Base-by-base conservation (phyloP, 2,113 vertebrate species). In the Clarias batrachus region DNA sequence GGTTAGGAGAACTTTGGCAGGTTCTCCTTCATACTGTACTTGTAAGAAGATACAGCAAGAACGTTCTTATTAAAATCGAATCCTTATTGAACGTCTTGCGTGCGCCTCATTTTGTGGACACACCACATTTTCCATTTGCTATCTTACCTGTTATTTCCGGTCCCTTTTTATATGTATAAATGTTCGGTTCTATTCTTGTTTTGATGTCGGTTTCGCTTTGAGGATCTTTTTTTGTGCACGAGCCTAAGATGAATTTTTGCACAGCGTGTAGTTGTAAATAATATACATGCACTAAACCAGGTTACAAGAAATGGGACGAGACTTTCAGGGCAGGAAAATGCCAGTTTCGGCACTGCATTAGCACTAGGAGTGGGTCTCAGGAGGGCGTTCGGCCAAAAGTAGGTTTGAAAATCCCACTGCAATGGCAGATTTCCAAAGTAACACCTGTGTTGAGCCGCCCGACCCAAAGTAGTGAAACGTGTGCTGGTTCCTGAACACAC, bases 271-370 rank as follows among this genome's bases (percentile, higher is more conserved):
- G 27, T 10, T 80, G 57, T 80, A 80, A 60, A 60, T 80, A 80
- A 80, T 62, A 30, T 41, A 27, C 30, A 62, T 62, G 19, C 19
- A 13, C 56, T 56, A 60, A 60, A 59, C 56, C 27, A 9, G 54
- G 77, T 59, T 76, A 12, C 4, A 21, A 59, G 54, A 79, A 80
- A 37, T 37, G 11, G 77, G 54, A 79, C 54, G 19, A 79, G 77
- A 60, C 78, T 80, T 60, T 80, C 4, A 60, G 57, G 78, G 11
- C 56, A 80, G 78, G 25, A 37, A 80, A 80, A 80, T 80, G 78
- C 19, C n/a, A 30, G 76, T 19, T 59, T 17, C 57, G 48, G 52
- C n/a, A 19, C 25, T 19, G 76, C 52, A 57, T 57, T 78, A 17
- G 52, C 54, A 79, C 52, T 30, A 13, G 9, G 30, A 59, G 27